These are phyloP conservation scores for Lochmaea crataegi DNA, from an alignment of 2,888 invertebrate species.

Conservation along the genomic window DNA sequence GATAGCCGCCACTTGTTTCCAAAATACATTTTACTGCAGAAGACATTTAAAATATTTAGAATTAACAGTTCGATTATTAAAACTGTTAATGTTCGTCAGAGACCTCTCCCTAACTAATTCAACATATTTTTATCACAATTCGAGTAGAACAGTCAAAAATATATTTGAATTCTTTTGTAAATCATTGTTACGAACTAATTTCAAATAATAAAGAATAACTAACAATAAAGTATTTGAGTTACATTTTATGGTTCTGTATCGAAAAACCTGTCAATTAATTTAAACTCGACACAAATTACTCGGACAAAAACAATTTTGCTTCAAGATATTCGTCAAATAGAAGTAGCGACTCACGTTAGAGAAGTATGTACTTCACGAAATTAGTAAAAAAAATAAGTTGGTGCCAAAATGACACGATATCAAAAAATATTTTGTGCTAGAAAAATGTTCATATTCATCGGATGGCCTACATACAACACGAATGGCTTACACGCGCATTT, in stretches of 20 bases:
- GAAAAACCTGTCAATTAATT: neutral
- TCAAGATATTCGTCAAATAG: neutral
- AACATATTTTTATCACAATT: neutral
- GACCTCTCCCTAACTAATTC: too few species aligned
- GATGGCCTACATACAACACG: neutral
- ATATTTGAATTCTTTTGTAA: neutral
- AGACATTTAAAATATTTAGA: too few species aligned
- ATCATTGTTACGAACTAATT: too few species aligned
- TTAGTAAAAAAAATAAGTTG: neutral
- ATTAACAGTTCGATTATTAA: too few species aligned
- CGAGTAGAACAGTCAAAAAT: neutral
- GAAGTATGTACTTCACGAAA: neutral
- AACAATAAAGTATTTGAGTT: too few species aligned
- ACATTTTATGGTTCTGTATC: too few species aligned
- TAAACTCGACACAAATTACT: neutral
- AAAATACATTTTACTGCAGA: too few species aligned
- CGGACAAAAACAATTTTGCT: too few species aligned
- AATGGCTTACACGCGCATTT: neutral
- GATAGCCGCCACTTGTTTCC: too few species aligned
- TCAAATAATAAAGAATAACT: too few species aligned
- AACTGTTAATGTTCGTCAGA: too few species aligned
- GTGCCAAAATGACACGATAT: neutral
- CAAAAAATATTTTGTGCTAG: neutral
- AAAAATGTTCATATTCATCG: neutral
- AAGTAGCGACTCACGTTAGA: neutral